Evolutionary conservation across 2,113 vertebrate genomes (phyloP), one percentile per base, ranked within the genome.

Genomic region (Myotis davidii): DNA sequence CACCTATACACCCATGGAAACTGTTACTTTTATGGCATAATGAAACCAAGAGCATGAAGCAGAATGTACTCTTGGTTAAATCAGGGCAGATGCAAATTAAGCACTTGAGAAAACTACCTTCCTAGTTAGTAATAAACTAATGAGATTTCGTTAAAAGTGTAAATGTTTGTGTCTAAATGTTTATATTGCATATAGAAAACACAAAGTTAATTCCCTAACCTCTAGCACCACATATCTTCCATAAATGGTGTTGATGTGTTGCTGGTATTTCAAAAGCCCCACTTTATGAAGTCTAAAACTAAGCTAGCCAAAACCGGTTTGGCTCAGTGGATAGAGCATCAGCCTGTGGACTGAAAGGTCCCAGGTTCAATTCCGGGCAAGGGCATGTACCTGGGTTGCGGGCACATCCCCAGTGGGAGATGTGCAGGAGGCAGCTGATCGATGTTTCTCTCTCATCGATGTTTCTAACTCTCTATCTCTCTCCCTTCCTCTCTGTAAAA

Each of bases 151-250:
- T 64, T 61, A 79, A 27, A 95, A 81, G 56, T n/a, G 32, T 74
- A 95, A 92, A 94, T 94, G 72, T 48, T 78, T 88, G 48, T 82
- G 50, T 39, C 81, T 54, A 23, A 16, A 34, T 87, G 25, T 87
- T 21, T 93, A 61, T 78, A 77, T 2, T 90, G 73, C 67, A 79
- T 39, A 74, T 70, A 52, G 56, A 37, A 9, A 91, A 27, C 59
- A 92, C 52, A 89, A 0, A 92, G 32, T 45, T 92, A 91, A 90
- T 81, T 91, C 61, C 61, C n/a, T 69, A 89, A 89, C 85, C 32
- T 91, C 23, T 88, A 67, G 64, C 11, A 91, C 27, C 29, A 85
- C 13, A 29, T 18, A 83, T 93, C 56, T 70, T 65, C 76, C 14
- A 73, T 20, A 91, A 79, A 78, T 54, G 6, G 27, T 32, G 5